Percentiles rank a stretch among this genome's conserved stretches.
These are phyloP conservation scores for Argopecten irradians DNA, from an alignment of 1,140 invertebrate genomes.

Conservation along the genomic window DNA sequence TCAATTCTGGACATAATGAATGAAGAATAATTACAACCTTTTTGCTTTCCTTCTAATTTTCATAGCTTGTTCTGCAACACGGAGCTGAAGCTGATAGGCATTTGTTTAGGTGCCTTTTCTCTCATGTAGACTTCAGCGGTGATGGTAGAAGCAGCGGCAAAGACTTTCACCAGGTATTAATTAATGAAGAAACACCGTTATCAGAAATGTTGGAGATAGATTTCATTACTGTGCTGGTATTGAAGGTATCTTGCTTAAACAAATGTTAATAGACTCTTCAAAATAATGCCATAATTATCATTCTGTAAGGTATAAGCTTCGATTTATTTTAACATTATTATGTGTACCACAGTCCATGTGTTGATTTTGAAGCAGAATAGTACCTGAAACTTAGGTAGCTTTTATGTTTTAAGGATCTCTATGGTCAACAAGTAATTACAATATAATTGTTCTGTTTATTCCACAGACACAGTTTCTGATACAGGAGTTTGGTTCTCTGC, in stretches of 20 bases:
- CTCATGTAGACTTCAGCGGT: slow-evolving; percentile 81
- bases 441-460: slow-evolving; percentile 53
- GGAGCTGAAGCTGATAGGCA: slow-evolving; percentile 92
- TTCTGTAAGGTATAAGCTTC: neutral
- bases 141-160: slow-evolving; percentile 79
- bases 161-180: slow-evolving; percentile 78
- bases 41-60: slow-evolving; percentile 61
- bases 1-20: too few relatives aligned
- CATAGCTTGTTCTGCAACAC: slow-evolving; percentile 86
- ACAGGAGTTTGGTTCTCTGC: slow-evolving; percentile 84
- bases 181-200: neutral
- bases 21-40: too few relatives aligned
- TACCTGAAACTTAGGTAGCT: too few relatives aligned
- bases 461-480: slow-evolving; percentile 85
- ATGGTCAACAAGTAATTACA: too few relatives aligned
- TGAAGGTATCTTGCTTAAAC: too few relatives aligned
- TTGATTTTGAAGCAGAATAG: too few relatives aligned
- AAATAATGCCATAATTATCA: too few relatives aligned
- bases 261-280: too few relatives aligned
- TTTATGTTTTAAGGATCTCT: too few relatives aligned
- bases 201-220: neutral
- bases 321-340: too few relatives aligned
- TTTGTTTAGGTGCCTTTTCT: slow-evolving; percentile 91
- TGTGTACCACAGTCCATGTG: too few relatives aligned
- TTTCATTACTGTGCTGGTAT: too few relatives aligned